Evolutionary conservation across 1,140 invertebrate species (phyloP).

Genomic region (Ceratosolen fusciceps): DNA sequence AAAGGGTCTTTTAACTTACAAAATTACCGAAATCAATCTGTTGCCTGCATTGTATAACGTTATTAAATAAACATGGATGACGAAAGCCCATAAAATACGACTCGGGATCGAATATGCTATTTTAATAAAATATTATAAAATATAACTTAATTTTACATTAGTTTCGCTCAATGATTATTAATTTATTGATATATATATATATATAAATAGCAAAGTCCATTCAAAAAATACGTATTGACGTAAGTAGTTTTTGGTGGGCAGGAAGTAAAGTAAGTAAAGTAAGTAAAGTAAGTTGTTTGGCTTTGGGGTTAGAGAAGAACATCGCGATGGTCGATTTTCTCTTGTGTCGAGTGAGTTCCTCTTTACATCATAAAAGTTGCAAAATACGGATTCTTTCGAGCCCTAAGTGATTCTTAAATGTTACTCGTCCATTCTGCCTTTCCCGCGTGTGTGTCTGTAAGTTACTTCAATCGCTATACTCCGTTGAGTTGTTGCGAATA

Average conservation of each 20-base stretch:
- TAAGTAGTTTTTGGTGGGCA: background rate
- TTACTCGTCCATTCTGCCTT: background rate
- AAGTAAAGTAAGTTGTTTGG: background rate
- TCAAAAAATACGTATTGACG: background rate
- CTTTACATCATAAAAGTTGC: slow-evolving; percentile 4
- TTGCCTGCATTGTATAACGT: no score
- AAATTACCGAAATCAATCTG: no score
- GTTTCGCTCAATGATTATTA: no score
- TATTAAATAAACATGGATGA: no score
- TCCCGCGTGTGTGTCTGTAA: slow-evolving; percentile 34
- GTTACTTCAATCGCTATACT: background rate
- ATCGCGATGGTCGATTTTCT: background rate
- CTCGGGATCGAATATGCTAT: no score
- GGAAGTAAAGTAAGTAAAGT: background rate
- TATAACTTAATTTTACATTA: no score
- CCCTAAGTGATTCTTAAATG: slow-evolving; percentile 3
- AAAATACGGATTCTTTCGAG: slow-evolving; percentile 12
- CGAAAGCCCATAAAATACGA: no score
- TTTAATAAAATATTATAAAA: no score
- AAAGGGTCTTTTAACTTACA: no score
- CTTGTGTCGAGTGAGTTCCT: background rate
- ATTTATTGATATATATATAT: no score
- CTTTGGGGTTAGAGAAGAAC: background rate
- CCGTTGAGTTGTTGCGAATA: background rate
- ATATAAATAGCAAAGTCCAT: background rate